These are phyloP conservation scores for Amazona vittata DNA, from an alignment of 2,113 vertebrate genomes.

Conservation along the genomic window DNA sequence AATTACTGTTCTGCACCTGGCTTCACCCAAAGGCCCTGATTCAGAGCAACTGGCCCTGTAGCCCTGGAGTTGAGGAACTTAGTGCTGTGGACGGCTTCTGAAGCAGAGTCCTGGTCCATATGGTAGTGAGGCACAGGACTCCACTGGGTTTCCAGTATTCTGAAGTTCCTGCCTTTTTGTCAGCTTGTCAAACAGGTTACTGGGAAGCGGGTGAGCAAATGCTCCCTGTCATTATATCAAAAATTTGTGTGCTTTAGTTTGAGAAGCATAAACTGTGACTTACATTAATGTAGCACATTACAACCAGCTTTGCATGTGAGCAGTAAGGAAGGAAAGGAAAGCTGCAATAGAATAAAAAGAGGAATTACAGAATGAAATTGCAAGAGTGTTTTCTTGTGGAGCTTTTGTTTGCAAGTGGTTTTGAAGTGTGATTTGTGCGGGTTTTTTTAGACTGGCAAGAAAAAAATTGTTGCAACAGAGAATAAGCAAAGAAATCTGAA, in stretches of 20 bases:
- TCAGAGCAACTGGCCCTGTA: neutral
- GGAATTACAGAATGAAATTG: neutral
- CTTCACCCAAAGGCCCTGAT: neutral
- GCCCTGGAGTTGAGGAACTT: neutral
- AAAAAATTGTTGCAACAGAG: neutral
- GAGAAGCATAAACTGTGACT: neutral
- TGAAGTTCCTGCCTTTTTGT: neutral
- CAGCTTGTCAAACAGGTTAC: neutral
- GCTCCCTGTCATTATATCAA: neutral
- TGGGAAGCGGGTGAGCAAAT: neutral
- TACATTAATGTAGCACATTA: neutral
- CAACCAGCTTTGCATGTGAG: neutral
- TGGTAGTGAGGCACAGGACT: neutral
- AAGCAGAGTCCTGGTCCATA: neutral
- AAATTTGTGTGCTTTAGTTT: neutral
- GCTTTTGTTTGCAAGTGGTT: neutral
- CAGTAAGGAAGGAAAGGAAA: neutral
- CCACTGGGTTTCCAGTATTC: neutral
- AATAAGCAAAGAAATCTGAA: neutral
- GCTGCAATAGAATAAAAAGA: neutral
- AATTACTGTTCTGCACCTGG: neutral
- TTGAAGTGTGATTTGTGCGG: neutral
- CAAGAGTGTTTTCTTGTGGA: neutral
- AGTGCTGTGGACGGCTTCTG: accelerated
- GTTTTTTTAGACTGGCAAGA: neutral